Evolutionary conservation across 2,113 vertebrate genomes (phyloP).

Genomic region (Suricata suricatta): DNA sequence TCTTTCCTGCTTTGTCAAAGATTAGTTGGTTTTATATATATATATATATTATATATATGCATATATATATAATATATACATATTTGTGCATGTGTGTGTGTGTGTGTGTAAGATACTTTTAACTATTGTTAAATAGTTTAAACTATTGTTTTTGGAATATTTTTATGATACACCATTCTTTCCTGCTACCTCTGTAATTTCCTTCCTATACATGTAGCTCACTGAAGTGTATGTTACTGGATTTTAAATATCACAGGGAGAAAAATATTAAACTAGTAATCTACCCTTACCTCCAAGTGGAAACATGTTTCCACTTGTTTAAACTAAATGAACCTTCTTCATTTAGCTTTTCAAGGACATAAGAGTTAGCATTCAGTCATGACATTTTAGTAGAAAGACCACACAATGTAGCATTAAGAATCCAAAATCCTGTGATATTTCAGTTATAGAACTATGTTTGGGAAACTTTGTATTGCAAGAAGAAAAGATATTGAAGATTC

Average conservation of each 20-base stretch:
- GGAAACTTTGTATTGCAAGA: not conserved
- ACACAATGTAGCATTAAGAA: not conserved
- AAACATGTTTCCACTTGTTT: not conserved
- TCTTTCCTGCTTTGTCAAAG: too few species aligned
- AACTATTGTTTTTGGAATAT: not conserved
- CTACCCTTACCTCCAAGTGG: not conserved
- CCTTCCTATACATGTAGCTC: not conserved
- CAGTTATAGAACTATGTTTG: not conserved
- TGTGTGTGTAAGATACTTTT: not conserved
- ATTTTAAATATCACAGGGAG: not conserved
- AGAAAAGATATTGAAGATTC: not conserved
- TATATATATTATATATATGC: fast-evolving
- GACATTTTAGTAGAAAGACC: not conserved
- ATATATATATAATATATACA: fast-evolving
- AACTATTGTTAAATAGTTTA: not conserved
- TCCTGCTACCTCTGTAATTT: not conserved
- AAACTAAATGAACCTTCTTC: not conserved
- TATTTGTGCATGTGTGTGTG: too few species aligned
- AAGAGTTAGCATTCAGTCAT: not conserved
- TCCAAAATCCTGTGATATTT: not conserved
- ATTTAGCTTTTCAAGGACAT: not conserved
- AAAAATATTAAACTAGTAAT: not conserved
- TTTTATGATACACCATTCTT: not conserved
- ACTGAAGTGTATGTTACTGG: not conserved
- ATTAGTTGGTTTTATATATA: too few species aligned